phyloP scores from a whole-genome alignment of 2,888 invertebrate species.

The Euzophera pinguis region DNA sequence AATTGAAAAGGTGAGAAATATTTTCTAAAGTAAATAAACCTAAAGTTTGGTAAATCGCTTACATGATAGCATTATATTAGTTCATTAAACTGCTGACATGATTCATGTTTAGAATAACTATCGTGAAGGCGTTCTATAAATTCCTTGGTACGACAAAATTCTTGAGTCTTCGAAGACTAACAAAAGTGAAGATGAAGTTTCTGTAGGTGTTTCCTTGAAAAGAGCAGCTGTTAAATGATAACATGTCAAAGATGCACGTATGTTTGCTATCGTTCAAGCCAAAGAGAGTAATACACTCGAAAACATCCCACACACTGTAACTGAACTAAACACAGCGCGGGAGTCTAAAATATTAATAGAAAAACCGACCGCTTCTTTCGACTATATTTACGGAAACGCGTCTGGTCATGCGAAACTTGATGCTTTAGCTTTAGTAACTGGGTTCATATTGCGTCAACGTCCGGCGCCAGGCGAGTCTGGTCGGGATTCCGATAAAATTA shows the following conservation, averaged over 20 bases:
- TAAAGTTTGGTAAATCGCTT: background rate
- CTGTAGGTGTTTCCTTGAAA: background rate
- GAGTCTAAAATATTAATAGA: constrained; percentile 49
- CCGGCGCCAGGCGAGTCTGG: constrained; percentile 23
- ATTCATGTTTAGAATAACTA: background rate
- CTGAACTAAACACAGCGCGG: constrained; percentile 31
- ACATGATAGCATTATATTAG: background rate
- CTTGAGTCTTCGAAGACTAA: background rate
- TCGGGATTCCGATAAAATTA: constrained; percentile 57
- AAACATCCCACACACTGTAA: constrained; percentile 19
- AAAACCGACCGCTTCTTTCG: constrained; percentile 37
- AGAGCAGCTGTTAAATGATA: background rate
- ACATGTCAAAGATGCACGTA: background rate
- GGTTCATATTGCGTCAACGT: constrained; percentile 30
- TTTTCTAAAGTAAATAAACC: background rate
- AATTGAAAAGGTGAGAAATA: background rate
- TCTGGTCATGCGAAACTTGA: constrained; percentile 30
- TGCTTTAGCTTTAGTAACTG: constrained; percentile 28
- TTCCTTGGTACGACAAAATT: background rate
- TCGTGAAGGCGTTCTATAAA: background rate
- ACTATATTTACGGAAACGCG: constrained; percentile 51
- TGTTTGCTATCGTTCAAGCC: background rate
- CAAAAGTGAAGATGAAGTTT: background rate
- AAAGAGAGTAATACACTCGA: constrained; percentile 5
- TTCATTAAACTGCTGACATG: constrained; percentile 9